Conservation (phyloP, 2,113 vertebrate genomes). For the Progne subis region DNA sequence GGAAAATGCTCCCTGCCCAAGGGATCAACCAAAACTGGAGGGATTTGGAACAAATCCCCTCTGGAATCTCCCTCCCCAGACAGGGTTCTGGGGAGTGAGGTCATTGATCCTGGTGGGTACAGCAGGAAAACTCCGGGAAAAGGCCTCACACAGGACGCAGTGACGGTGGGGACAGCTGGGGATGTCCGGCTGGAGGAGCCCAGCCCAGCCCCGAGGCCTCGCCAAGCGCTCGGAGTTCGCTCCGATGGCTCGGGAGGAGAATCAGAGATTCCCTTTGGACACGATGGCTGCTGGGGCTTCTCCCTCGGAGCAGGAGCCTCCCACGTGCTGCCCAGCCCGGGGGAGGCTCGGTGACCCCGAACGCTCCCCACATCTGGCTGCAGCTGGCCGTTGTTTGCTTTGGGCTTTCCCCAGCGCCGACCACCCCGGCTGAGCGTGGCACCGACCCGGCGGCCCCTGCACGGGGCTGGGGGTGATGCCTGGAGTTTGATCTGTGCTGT, state of each 20-base stretch:
- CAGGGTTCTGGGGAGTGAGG: not conserved
- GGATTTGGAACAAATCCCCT: not conserved
- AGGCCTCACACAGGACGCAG: not conserved
- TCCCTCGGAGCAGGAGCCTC: not conserved
- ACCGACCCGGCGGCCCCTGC: not conserved
- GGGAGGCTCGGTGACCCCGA: conserved; percentile 71
- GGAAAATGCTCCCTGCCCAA: not conserved
- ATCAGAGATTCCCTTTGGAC: not conserved
- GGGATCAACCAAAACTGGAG: not conserved
- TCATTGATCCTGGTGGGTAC: not conserved
- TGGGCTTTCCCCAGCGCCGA: conserved; percentile 66
- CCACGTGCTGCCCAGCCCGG: conserved; percentile 45
- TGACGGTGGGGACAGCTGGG: not conserved
- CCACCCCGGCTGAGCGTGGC: conserved; percentile 71
- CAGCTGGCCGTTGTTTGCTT: conserved; percentile 77
- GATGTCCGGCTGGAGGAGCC: not conserved
- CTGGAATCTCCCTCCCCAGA: not conserved
- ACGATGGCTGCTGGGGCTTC: not conserved
- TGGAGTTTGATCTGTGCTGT: no score
- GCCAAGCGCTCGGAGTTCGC: not conserved
- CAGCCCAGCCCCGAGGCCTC: not conserved
- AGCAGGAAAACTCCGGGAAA: not conserved
- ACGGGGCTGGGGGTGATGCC: not conserved
- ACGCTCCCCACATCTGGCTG: conserved; percentile 78
- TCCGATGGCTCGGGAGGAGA: not conserved